Evolutionary conservation across 2,797 vertebrate species (phyloP), one percentile per base, ranked within the genome.

Genomic region (Xenops minutus): DNA sequence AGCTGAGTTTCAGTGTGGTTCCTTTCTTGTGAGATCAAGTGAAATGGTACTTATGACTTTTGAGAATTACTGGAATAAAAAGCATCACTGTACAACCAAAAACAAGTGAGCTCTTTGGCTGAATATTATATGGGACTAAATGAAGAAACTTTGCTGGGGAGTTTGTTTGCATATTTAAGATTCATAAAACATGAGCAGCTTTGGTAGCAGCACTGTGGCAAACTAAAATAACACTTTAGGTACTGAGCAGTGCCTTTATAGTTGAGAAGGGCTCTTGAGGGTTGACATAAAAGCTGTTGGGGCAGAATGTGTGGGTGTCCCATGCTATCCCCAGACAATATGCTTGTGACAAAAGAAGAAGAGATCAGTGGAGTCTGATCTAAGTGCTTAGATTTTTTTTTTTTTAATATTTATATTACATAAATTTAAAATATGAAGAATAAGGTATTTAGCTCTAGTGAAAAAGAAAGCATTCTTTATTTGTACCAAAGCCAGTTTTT

Each of bases 361-460:
- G 49, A 73, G 66, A 71, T 62, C 56, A 66, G 52, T 27, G 9
- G 5, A 13, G 7, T 54, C 27, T 88, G 18, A 55, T 68, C 37
- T 52, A 64, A 72, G 19, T 83, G 54, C 17, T 64, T 12, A 32
- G 29, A n/a, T 30, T 41, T 41, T 43, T 30, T 41, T 41, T 43
- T 8, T 54, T 55, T 48, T 9, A 1, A 20, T 15, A 72, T 51
- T 32, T 37, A 3, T n/a, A 82, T 94, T 83, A 41, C 4, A 14
- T n/a, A 14, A 24, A 74, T 21, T 78, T 80, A 85, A 92, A 78
- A 64, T 75, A 23, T 93, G 79, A 95, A 96, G 51, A 95, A 90
- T 91, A 82, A 86, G 55, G 11, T 75, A 52, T 84, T 94, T 85
- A 80, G 54, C 56, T 92, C 17, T 89, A 44, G 69, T 63, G 72